Conservation (phyloP, 1,140 invertebrate species). For the Trichonephila clavipes region DNA sequence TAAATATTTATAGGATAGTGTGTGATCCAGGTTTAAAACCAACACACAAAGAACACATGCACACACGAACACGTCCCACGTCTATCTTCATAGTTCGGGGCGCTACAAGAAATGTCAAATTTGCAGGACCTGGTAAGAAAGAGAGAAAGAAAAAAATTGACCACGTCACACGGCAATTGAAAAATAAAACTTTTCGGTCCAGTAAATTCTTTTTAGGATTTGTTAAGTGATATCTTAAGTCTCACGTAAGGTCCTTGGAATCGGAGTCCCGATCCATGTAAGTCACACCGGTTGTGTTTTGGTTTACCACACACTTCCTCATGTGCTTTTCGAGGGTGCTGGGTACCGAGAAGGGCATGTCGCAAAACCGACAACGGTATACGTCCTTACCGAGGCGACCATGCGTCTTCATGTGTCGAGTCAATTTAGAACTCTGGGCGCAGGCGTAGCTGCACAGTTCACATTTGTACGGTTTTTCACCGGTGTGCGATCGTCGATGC, state of each 20-base stretch:
- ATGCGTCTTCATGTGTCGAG: constrained; percentile 90
- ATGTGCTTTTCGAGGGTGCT: constrained; percentile 85
- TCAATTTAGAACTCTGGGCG: constrained; percentile 87
- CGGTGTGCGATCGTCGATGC: constrained; percentile 90
- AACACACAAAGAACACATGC: constrained; percentile 72
- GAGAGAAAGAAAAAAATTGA: constrained; percentile 24
- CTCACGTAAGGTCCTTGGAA: constrained; percentile 77
- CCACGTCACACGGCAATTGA: constrained; percentile 66
- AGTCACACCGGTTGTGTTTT: constrained; percentile 56
- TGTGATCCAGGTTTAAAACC: constrained; percentile 67
- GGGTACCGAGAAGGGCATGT: constrained; percentile 84
- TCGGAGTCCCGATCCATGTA: constrained; percentile 77
- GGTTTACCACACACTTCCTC: constrained; percentile 82
- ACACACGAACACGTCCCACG: constrained; percentile 14
- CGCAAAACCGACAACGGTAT: constrained; percentile 84
- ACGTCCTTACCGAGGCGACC: constrained; percentile 83
- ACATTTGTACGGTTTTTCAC: constrained; percentile 85
- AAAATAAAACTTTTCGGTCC: constrained; percentile 69
- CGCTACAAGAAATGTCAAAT: constrained; percentile 9
- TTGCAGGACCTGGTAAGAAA: neutral
- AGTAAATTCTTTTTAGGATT: constrained; percentile 4
- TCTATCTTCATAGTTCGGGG: neutral
- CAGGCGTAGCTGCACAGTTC: constrained; percentile 84
- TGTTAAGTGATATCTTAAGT: neutral
- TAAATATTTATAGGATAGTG: constrained; percentile 75